phyloP scores from a whole-genome alignment of 1,140 invertebrate species.

The Atta texana region DNA sequence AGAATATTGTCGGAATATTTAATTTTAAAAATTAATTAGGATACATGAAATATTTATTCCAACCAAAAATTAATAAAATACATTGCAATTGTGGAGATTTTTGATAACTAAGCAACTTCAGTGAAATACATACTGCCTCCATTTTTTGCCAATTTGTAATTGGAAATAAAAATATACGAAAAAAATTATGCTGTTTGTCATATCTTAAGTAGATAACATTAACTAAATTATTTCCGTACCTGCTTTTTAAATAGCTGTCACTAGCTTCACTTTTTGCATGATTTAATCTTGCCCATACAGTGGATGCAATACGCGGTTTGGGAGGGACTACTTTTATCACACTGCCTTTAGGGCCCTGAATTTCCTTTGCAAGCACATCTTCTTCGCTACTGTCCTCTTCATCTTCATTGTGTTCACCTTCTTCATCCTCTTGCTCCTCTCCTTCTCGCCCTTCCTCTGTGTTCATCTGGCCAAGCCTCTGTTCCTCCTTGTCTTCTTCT shows the following conservation, averaged over 20 bases:
- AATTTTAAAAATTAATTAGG: not conserved
- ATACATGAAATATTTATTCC: not conserved
- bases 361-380: constrained; percentile 79
- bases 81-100: no score
- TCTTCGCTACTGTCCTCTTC: constrained; percentile 62
- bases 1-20: constrained; percentile 1
- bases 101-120: no score
- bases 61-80: not conserved
- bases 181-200: not conserved
- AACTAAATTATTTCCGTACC: constrained; percentile 66
- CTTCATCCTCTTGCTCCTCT: constrained; percentile 71
- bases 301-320: constrained; percentile 84
- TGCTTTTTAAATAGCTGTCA: constrained; percentile 67
- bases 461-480: constrained; percentile 64
- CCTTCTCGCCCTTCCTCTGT: constrained; percentile 59
- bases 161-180: not conserved
- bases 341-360: constrained; percentile 84
- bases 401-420: constrained; percentile 72
- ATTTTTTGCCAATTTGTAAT: no score
- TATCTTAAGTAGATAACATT: not conserved
- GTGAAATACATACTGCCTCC: no score
- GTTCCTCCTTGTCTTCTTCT: constrained; percentile 71
- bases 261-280: constrained; percentile 71
- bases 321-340: constrained; percentile 84
- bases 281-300: constrained; percentile 88